Evolutionary conservation across 2,888 invertebrate genomes (phyloP), one percentile per base, ranked within the genome.

Genomic region (Syrista parreyssii): DNA sequence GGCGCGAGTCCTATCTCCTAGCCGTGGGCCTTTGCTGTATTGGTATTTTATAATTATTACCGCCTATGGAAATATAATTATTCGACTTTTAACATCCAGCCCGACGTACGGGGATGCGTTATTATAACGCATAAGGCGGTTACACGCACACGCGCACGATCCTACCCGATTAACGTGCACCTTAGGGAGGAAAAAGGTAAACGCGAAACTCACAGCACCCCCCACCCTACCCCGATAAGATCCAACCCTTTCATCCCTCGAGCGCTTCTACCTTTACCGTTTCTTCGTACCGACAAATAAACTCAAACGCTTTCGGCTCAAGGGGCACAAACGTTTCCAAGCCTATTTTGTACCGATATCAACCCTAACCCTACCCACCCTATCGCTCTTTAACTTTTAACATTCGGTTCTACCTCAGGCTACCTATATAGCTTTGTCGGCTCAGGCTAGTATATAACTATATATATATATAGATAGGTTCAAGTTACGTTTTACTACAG

Each of bases 41-140:
- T 81, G 86, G 84, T 84, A 86, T 87, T 88, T 86, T 82, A 85
- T 85, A 87, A 88, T 88, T 85, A 86, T 84, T 81, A 74, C 77
- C 82, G 79, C 68, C 80, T 68, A 80, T 81, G 83, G 82, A 85
- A 84, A 83, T 82, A 79, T 84, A 82, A 86, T 86, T 84, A 82
- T 81, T 80, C 78, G 78, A 79, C 32, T 71, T 71, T 71, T 71
- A 55, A 80, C 78, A n/a, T 77, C 79, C 76, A 74, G 73, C 73
- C 79, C 71, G 71, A 33, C 71, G 32, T 33, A 33, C 71, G 74
- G 68, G 81, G 69, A 84, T 80, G 78, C 73, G 79, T 83, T 83
- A 85, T 81, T 75, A 73, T 55, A 55, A 55, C 55, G 55, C 55
- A 23, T 9, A 87, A 87, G 87, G 87, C 84, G 87, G 87, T 85